Conservation (phyloP, 1,140 invertebrate genomes). For the Neomicropteryx cornuta region DNA sequence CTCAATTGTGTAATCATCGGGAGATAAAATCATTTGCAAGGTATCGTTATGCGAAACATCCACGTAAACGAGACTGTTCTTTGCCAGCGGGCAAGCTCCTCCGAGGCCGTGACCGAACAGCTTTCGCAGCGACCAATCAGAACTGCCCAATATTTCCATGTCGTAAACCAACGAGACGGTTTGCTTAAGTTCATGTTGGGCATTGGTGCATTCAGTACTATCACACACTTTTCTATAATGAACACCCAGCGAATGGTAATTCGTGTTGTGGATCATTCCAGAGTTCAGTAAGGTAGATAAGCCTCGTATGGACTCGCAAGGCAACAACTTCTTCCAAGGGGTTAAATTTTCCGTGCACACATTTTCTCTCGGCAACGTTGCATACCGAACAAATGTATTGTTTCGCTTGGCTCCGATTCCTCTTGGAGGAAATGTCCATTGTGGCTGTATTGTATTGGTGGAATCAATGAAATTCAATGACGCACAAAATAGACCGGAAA, state of each 20-base stretch:
- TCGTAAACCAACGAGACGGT: slow-evolving; percentile 82
- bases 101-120: slow-evolving; percentile 76
- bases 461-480: slow-evolving; percentile 92
- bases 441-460: slow-evolving; percentile 76
- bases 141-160: slow-evolving; percentile 47
- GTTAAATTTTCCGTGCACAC: slow-evolving; percentile 98
- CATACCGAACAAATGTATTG: slow-evolving; percentile 61
- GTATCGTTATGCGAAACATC: slow-evolving; percentile 59
- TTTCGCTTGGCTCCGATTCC: slow-evolving; percentile 39
- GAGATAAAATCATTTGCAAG: slow-evolving; percentile 44
- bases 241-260: slow-evolving; percentile 85
- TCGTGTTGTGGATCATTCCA: slow-evolving; percentile 81
- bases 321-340: slow-evolving; percentile 93
- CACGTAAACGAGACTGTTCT: slow-evolving; percentile 68
- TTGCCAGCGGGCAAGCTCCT: slow-evolving; percentile 68
- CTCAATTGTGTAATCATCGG: slow-evolving; percentile 41
- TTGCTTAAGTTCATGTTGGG: slow-evolving; percentile 68
- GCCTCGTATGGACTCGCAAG: slow-evolving; percentile 80
- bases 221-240: slow-evolving; percentile 73
- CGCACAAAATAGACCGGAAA: slow-evolving; percentile 91
- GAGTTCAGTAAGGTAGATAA: slow-evolving; percentile 83
- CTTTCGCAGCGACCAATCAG: slow-evolving; percentile 77
- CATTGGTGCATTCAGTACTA: slow-evolving; percentile 46
- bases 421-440: slow-evolving; percentile 72
- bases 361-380: slow-evolving; percentile 85